Conservation (phyloP, 2,113 vertebrate genomes). For the Catharus bicknelli region DNA sequence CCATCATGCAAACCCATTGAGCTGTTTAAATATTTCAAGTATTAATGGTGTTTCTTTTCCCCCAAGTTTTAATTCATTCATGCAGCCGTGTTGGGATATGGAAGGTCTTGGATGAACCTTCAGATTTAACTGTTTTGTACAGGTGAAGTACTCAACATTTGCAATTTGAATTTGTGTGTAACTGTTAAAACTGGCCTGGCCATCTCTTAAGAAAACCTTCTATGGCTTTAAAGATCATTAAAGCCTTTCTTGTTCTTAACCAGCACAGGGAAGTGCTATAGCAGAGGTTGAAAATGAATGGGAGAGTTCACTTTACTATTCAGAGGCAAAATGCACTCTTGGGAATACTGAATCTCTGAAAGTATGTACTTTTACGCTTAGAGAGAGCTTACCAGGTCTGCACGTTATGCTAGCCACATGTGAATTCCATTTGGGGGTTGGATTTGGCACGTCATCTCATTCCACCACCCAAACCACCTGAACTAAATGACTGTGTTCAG, state of each 20-base stretch:
- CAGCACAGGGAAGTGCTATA: not conserved
- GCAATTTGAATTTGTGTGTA: not conserved
- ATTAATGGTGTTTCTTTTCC: not conserved
- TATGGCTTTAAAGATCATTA: not conserved
- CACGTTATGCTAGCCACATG: rapidly evolving
- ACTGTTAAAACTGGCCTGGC: not conserved
- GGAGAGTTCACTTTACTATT: not conserved
- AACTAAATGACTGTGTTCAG: not conserved
- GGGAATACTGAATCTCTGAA: not conserved
- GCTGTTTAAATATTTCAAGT: not conserved
- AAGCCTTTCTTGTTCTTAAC: not conserved
- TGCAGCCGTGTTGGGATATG: not conserved
- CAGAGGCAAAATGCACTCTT: not conserved
- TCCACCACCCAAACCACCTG: not conserved
- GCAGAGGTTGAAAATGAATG: not conserved
- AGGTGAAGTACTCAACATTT: not conserved
- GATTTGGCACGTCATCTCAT: not conserved
- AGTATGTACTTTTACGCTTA: not conserved
- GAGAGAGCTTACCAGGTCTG: not conserved
- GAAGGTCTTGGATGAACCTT: not conserved
- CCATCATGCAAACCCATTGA: not conserved
- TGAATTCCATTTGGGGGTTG: not conserved
- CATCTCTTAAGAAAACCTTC: not conserved
- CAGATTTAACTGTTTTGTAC: not conserved
- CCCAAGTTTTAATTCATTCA: not conserved